Conservation (phyloP, 1,140 invertebrate species). For the Archegozetes longisetosus region DNA sequence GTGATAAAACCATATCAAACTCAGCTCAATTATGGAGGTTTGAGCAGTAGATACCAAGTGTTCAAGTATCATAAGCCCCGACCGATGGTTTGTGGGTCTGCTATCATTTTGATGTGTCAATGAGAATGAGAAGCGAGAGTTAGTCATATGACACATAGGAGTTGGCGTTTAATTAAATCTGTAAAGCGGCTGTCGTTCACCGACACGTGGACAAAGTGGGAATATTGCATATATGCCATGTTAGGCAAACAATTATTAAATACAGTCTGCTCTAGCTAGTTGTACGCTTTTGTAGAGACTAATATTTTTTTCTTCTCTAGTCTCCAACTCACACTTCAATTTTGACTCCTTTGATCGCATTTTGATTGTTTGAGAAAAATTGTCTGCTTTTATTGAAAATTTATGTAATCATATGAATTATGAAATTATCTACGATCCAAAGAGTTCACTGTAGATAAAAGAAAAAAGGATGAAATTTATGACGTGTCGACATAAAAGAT, state of each 20-base stretch:
- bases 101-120: neutral
- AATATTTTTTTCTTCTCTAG: no score
- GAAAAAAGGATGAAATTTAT: no score
- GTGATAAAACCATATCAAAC: neutral
- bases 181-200: neutral
- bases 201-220: neutral
- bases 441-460: no score
- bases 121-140: neutral
- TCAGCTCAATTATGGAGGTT: neutral
- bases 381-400: no score
- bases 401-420: no score
- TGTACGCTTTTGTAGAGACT: no score
- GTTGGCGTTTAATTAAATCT: neutral
- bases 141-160: neutral
- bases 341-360: no score
- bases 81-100: neutral
- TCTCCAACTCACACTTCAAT: no score
- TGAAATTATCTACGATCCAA: no score
- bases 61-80: neutral
- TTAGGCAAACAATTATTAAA: neutral
- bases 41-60: neutral
- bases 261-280: no score
- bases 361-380: no score
- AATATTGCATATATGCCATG: neutral
- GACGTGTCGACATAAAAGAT: no score